These are phyloP conservation scores for Tenrec ecaudatus DNA, from an alignment of 2,113 vertebrate genomes.

Conservation along the genomic window DNA sequence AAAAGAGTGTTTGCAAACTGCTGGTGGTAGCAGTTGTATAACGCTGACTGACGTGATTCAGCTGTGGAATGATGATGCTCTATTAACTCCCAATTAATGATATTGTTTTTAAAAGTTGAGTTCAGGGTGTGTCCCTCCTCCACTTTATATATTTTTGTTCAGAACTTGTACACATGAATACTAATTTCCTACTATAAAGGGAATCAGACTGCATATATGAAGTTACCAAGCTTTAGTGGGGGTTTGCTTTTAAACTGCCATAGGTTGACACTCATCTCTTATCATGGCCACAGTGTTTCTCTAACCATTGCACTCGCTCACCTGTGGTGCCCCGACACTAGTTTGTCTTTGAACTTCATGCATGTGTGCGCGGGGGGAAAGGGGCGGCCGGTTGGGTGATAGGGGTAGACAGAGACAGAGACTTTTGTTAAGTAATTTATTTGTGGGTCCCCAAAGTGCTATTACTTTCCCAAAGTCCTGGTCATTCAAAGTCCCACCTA, in stretches of 20 bases:
- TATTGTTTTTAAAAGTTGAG: too few species aligned
- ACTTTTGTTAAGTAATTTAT: slow-evolving; percentile 22
- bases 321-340: background rate
- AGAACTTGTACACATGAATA: background rate
- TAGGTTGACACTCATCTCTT: background rate
- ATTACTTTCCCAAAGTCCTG: slow-evolving; percentile 45
- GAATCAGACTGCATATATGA: background rate
- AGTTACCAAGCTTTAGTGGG: background rate
- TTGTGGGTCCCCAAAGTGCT: slow-evolving; percentile 53
- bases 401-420: too few species aligned
- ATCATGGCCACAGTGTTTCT: background rate
- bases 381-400: background rate
- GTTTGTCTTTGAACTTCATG: background rate
- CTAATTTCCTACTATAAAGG: slow-evolving; percentile 34
- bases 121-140: too few species aligned
- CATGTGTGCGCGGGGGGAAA: background rate
- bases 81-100: too few species aligned
- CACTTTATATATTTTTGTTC: too few species aligned
- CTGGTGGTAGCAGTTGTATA: too few species aligned
- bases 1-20: too few species aligned
- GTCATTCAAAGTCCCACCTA: slow-evolving; percentile 18
- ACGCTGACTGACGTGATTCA: too few species aligned
- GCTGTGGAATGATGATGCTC: too few species aligned
- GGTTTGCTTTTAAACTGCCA: slow-evolving; percentile 14
- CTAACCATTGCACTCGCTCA: slow-evolving; percentile 24